These are phyloP conservation scores for Leucophenga maculata DNA, from an alignment of 2,888 invertebrate species.

Conservation along the genomic window DNA sequence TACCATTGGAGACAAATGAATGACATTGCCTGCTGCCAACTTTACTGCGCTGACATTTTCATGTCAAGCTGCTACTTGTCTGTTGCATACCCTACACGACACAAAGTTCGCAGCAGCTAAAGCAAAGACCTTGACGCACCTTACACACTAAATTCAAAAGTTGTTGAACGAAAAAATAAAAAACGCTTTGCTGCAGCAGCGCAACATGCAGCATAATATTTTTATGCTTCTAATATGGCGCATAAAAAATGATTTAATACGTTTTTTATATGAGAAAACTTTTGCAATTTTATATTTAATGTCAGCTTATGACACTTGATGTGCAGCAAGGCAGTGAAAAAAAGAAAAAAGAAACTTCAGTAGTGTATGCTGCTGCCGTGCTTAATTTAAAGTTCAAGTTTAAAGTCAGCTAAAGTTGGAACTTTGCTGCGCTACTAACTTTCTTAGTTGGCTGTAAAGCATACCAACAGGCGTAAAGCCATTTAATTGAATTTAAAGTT, in stretches of 20 bases:
- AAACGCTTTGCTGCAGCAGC: neutral
- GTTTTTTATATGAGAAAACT: constrained; percentile 63
- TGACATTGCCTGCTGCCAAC: no score
- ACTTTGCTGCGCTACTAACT: no score
- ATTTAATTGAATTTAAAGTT: constrained; percentile 16
- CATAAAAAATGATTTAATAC: constrained; percentile 61
- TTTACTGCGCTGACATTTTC: no score
- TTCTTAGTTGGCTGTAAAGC: no score
- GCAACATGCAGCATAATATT: neutral
- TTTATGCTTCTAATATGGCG: neutral
- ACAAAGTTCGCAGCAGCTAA: no score
- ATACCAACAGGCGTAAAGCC: neutral
- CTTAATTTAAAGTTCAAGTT: constrained; percentile 50
- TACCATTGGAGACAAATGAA: no score
- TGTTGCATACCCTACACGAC: no score
- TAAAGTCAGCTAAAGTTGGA: neutral
- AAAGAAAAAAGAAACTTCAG: constrained; percentile 10
- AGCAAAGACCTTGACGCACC: no score
- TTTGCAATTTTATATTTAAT: constrained; percentile 61
- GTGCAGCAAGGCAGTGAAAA: constrained; percentile 3
- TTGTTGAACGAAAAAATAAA: neutral
- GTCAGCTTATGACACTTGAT: constrained; percentile 54
- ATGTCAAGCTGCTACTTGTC: no score
- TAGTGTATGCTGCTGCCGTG: constrained; percentile 15
- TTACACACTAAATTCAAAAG: no score